Conservation (phyloP, 2,797 vertebrate genomes). For the Ciconia nigra region DNA sequence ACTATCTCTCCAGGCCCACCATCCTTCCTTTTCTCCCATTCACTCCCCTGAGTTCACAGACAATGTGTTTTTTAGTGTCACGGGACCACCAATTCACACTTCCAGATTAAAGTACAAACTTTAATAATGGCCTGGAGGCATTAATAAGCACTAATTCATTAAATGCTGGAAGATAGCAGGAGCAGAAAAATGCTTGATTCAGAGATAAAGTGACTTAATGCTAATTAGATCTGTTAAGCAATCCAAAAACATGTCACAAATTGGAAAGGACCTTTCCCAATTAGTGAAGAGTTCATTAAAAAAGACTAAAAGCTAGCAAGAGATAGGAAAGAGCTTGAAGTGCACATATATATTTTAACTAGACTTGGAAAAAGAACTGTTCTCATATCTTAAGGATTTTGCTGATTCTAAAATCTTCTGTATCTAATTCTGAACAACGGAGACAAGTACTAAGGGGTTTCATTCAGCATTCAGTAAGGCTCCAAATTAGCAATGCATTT, state of each 20-base stretch:
- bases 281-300: conserved; percentile 36
- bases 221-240: conserved; percentile 54
- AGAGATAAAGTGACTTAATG: conserved; percentile 50
- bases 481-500: background rate
- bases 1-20: background rate
- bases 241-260: conserved; percentile 15
- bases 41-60: background rate
- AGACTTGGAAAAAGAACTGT: background rate
- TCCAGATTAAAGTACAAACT: conserved; percentile 6
- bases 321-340: background rate
- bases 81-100: background rate
- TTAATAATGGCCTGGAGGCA: background rate
- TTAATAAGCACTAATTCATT: conserved; percentile 45
- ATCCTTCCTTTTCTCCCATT: background rate
- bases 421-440: background rate
- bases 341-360: background rate
- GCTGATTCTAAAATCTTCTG: background rate
- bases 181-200: conserved; percentile 34
- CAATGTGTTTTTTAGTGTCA: background rate
- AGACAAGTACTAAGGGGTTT: background rate
- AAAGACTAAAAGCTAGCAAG: background rate
- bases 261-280: conserved; percentile 17
- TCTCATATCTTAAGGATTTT: background rate
- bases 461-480: background rate
- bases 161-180: background rate